A percentile compares a stretch with the other conserved stretches of the same genome.
phyloP scores from a whole-genome alignment of 2,888 invertebrate species.

The Drosophila kanekoi region DNA sequence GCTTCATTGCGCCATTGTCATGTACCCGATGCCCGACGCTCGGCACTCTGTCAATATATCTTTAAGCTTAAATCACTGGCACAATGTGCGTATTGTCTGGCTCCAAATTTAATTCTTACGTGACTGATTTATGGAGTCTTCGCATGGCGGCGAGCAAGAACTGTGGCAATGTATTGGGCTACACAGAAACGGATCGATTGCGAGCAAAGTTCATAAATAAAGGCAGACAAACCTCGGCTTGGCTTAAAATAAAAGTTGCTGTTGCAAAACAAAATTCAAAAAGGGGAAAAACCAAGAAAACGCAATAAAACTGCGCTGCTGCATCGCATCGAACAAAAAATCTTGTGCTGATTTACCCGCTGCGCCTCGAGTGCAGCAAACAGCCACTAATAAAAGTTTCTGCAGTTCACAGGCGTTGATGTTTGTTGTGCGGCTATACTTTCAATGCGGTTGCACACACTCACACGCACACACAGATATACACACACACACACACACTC shows the following conservation, averaged over 20 bases:
- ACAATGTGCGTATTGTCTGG: constrained; percentile 67
- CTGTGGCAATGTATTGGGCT: constrained; percentile 46
- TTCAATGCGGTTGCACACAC: constrained; percentile 33
- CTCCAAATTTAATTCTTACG: constrained; percentile 66
- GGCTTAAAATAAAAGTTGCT: constrained; percentile 60
- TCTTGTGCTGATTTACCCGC: constrained; percentile 70
- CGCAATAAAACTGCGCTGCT: constrained; percentile 46
- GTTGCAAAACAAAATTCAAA: constrained; percentile 23
- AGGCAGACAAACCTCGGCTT: constrained; percentile 38
- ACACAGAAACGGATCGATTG: constrained; percentile 48
- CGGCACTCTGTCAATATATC: constrained; percentile 41
- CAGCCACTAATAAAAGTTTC: constrained; percentile 67
- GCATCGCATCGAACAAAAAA: constrained; percentile 51
- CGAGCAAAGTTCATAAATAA: constrained; percentile 67
- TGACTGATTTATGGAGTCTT: constrained; percentile 56
- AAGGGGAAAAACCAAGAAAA: constrained; percentile 12
- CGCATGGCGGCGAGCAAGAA: constrained; percentile 17
- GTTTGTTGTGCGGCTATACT: constrained; percentile 52
- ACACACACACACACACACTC: constrained; percentile 22
- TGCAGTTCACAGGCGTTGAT: constrained; percentile 46
- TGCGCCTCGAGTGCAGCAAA: constrained; percentile 26
- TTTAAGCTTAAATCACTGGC: constrained; percentile 66
- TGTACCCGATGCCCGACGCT: constrained; percentile 28
- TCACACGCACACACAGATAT: constrained; percentile 1
- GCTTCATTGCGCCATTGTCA: constrained; percentile 69